Conservation (phyloP, 2,888 invertebrate genomes). For the Sinotaia quadrata region DNA sequence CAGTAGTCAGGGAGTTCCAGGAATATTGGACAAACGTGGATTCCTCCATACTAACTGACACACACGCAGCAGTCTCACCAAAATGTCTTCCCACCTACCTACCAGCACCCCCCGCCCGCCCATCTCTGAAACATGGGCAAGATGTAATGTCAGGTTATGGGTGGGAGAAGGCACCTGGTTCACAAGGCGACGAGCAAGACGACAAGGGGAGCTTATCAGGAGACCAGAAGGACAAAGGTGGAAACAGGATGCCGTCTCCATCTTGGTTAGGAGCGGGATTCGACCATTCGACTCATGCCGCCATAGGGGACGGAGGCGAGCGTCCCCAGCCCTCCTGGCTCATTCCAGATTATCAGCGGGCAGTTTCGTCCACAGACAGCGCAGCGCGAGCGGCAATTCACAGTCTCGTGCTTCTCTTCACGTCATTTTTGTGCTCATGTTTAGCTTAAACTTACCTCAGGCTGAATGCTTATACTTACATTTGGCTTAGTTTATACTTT, state of each 20-base stretch:
- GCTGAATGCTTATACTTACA: too few relatives aligned
- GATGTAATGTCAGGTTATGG: neutral
- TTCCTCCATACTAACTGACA: conserved; percentile 35
- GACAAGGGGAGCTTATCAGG: neutral
- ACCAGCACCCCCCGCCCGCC: neutral
- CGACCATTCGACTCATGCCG: neutral
- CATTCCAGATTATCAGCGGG: conserved; percentile 9
- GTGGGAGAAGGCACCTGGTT: neutral
- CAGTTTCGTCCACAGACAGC: conserved; percentile 1
- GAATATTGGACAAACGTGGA: conserved; percentile 39
- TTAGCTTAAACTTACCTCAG: too few relatives aligned
- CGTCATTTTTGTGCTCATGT: too few relatives aligned
- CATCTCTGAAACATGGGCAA: neutral
- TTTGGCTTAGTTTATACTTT: too few relatives aligned
- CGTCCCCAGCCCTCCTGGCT: conserved; percentile 5
- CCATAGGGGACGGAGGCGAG: neutral
- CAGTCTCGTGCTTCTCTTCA: too few relatives aligned
- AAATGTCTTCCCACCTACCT: conserved; percentile 17
- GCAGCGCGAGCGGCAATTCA: too few relatives aligned
- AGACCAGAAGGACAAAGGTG: neutral
- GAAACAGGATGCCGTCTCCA: neutral
- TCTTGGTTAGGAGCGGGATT: conserved; percentile 3
- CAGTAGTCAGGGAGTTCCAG: conserved; percentile 33
- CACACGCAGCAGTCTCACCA: conserved; percentile 29
- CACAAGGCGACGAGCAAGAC: neutral